Percentiles rank a stretch among this genome's conserved stretches.
phyloP scores from a whole-genome alignment of 1,140 invertebrate species.

The Tyrophagus putrescentiae region DNA sequence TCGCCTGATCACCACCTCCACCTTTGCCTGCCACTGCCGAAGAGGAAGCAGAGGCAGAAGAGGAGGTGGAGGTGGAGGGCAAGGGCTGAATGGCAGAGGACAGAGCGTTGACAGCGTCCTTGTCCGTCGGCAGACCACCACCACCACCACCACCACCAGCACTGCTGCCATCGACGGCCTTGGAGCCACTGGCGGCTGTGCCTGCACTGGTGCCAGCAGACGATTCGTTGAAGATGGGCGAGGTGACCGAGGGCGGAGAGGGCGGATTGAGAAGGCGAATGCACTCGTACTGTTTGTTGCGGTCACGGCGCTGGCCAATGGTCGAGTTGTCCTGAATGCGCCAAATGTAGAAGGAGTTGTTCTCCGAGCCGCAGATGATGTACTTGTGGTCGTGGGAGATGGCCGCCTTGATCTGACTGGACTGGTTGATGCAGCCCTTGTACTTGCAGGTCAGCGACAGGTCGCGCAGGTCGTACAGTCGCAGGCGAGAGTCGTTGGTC shows the following conservation, averaged over 20 bases:
- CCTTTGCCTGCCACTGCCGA: not conserved
- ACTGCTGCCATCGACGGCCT: no score
- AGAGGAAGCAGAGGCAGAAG: no score
- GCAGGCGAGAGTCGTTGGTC: slow-evolving; percentile 91
- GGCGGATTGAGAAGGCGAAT: slow-evolving; percentile 38
- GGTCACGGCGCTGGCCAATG: slow-evolving; percentile 75
- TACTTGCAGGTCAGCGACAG: slow-evolving; percentile 93
- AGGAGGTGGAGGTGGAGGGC: no score
- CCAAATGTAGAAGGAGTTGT: slow-evolving; percentile 95
- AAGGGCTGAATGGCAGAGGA: no score
- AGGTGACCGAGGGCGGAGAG: not conserved
- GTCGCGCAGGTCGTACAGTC: slow-evolving; percentile 90
- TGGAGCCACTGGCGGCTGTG: no score
- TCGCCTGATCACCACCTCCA: not conserved
- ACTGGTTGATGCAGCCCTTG: slow-evolving; percentile 80
- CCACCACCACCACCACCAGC: no score
- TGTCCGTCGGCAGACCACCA: no score
- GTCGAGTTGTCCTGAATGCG: slow-evolving; percentile 87
- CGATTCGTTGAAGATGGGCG: slow-evolving; percentile 7
- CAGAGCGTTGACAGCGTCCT: no score
- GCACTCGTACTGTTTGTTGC: slow-evolving; percentile 95
- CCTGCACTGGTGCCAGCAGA: not conserved
- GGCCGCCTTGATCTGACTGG: slow-evolving; percentile 88
- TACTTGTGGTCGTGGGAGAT: slow-evolving; percentile 91
- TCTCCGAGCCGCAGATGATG: slow-evolving; percentile 92